A percentile compares a stretch with the other conserved stretches of the same genome.
Evolutionary conservation across 2,797 vertebrate genomes (phyloP).

Genomic region (Anabas testudineus): DNA sequence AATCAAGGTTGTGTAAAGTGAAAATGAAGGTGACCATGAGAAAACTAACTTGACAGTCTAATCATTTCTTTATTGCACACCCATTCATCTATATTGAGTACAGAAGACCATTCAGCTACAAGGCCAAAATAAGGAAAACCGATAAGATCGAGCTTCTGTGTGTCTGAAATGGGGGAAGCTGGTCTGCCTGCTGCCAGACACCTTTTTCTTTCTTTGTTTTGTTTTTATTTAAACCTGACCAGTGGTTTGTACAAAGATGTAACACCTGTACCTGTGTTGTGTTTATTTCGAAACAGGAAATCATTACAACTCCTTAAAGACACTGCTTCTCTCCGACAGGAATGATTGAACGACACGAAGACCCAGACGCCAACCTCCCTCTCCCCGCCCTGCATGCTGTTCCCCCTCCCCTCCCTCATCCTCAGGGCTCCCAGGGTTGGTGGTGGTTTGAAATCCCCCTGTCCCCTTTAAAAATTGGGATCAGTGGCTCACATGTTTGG

Average conservation of each 20-base stretch:
- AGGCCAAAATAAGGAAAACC: too few relatives aligned
- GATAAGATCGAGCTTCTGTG: too few relatives aligned
- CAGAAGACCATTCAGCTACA: too few relatives aligned
- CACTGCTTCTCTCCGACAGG: conserved; percentile 82
- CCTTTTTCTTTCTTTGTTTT: too few relatives aligned
- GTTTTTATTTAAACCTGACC: neutral
- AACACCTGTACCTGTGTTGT: conserved; percentile 51
- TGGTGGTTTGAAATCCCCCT: conserved; percentile 60
- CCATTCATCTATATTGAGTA: too few relatives aligned
- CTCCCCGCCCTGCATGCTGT: conserved; percentile 40
- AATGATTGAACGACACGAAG: conserved; percentile 72
- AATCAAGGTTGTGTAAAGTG: neutral
- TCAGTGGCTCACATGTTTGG: conserved; percentile 13
- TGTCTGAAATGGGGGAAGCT: neutral
- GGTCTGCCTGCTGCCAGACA: neutral
- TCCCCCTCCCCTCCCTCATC: conserved; percentile 29
- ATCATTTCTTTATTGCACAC: neutral
- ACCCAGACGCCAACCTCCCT: conserved; percentile 37
- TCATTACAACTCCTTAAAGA: conserved; percentile 76
- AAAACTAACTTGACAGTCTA: neutral
- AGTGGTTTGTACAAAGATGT: conserved; percentile 1
- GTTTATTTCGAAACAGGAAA: conserved; percentile 74
- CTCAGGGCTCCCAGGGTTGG: conserved; percentile 63
- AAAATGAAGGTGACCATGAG: neutral
- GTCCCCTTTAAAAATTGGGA: conserved; percentile 14